A percentile compares a stretch with the other conserved stretches of the same genome.
Evolutionary conservation across 2,797 vertebrate genomes (phyloP).

Genomic region (Helarctos malayanus): DNA sequence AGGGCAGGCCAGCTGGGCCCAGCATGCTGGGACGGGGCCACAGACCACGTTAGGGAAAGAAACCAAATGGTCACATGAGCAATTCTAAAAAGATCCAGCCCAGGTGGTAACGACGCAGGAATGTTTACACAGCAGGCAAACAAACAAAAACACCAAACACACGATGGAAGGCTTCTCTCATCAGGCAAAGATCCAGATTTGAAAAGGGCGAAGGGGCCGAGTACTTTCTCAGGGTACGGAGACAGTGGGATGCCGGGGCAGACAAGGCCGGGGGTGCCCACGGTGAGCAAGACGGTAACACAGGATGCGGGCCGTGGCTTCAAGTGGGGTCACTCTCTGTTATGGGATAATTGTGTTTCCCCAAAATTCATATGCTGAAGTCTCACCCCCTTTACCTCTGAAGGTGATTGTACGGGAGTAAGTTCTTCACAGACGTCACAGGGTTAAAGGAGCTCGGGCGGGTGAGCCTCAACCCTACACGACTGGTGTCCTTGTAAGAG

Average conservation of each 20-base stretch:
- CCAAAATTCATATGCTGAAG: neutral
- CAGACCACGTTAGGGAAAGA: neutral
- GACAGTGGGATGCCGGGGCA: neutral
- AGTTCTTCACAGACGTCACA: neutral
- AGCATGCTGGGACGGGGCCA: no score
- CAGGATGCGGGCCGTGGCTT: rapidly evolving
- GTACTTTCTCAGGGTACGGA: no score
- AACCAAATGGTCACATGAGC: no score
- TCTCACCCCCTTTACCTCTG: neutral
- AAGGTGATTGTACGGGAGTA: neutral
- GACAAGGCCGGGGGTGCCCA: neutral
- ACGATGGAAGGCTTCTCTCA: neutral
- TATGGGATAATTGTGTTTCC: neutral
- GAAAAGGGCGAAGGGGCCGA: neutral
- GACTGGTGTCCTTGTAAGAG: neutral
- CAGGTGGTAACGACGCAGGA: neutral
- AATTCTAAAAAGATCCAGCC: neutral
- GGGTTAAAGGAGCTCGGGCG: neutral
- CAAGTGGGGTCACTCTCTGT: no score
- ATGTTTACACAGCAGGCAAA: neutral
- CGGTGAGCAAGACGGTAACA: neutral
- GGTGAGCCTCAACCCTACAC: neutral
- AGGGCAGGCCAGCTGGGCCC: neutral
- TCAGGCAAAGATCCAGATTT: neutral
- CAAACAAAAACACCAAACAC: neutral